These are phyloP conservation scores for Otus sunia DNA, from an alignment of 2,113 vertebrate genomes.

Conservation along the genomic window DNA sequence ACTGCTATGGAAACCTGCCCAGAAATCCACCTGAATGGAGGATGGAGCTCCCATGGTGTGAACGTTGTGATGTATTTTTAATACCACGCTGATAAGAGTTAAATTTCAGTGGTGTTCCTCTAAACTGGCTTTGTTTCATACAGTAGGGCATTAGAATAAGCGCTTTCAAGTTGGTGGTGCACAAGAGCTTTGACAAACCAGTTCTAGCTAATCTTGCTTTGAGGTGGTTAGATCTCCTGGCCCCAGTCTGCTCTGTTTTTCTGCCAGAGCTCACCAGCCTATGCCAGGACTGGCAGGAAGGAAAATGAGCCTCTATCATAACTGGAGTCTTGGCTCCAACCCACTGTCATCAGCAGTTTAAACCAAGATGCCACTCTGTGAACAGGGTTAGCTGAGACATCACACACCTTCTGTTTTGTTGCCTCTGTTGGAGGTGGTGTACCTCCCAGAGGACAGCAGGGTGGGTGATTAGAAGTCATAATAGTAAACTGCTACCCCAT, in stretches of 20 bases:
- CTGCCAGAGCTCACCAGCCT: neutral
- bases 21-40: neutral
- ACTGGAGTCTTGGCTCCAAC: neutral
- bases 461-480: neutral
- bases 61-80: rapidly evolving
- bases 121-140: neutral
- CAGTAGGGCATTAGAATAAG: neutral
- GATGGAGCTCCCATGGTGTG: neutral
- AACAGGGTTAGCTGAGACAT: neutral
- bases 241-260: neutral
- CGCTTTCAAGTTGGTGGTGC: neutral
- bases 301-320: rapidly evolving
- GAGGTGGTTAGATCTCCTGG: neutral
- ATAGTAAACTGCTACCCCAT: neutral
- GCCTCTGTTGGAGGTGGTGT: neutral
- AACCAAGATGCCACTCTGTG: neutral
- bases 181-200: neutral
- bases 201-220: neutral
- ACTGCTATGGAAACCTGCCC: neutral
- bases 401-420: neutral
- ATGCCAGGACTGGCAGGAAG: neutral
- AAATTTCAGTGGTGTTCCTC: neutral
- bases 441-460: neutral
- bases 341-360: neutral
- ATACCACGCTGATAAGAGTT: neutral